These are phyloP conservation scores for Linepithema humile DNA, from an alignment of 1,140 invertebrate genomes.

Conservation along the genomic window DNA sequence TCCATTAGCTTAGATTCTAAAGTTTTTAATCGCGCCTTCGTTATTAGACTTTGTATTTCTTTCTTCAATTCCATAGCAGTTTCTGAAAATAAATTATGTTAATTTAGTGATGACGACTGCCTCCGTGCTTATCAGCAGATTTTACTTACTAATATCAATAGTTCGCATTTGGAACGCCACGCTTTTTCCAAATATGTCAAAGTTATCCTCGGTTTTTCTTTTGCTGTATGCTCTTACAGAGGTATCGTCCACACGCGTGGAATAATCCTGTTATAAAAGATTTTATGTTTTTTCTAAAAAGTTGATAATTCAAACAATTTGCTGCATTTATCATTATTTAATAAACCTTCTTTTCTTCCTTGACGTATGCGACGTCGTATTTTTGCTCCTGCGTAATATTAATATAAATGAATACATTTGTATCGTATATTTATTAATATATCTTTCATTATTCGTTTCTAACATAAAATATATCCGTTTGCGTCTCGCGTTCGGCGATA, in stretches of 20 bases:
- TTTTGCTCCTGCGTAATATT: conserved; percentile 14
- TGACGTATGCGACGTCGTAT: background rate
- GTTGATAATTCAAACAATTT: conserved; percentile 22
- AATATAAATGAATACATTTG: background rate
- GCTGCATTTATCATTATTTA: conserved; percentile 1
- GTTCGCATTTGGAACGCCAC: conserved; percentile 59
- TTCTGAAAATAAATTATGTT: conserved; percentile 31
- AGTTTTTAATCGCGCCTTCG: conserved; percentile 41
- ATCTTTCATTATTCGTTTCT: conserved; percentile 17
- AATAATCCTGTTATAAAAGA: conserved; percentile 47
- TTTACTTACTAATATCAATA: conserved; percentile 58
- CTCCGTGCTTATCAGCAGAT: background rate
- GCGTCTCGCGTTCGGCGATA: conserved; percentile 1
- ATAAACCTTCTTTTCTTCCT: conserved; percentile 38
- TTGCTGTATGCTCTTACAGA: background rate
- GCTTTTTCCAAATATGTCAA: conserved; percentile 64
- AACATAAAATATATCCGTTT: conserved; percentile 46
- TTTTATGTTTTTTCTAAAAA: conserved; percentile 11
- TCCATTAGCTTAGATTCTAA: conserved; percentile 26
- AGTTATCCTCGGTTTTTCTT: conserved; percentile 51
- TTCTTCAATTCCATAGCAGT: conserved; percentile 57
- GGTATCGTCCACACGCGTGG: background rate
- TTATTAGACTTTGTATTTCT: conserved; percentile 56
- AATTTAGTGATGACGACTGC: background rate
- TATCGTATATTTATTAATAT: conserved; percentile 11